Conservation (phyloP, 2,797 vertebrate genomes). For the Sebastes glaucus region DNA sequence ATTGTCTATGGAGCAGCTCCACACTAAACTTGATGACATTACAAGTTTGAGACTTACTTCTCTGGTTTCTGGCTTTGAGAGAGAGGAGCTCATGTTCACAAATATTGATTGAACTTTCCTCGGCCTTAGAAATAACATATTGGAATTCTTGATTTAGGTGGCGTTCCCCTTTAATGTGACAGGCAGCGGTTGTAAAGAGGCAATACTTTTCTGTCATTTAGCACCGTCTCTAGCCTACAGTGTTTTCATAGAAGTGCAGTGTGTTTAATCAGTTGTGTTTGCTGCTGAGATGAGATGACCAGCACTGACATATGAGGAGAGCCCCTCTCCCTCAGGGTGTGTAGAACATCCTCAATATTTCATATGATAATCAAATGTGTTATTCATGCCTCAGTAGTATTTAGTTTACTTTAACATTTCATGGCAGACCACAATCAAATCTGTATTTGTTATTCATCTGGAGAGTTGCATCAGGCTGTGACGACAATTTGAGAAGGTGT, state of each 20-base stretch:
- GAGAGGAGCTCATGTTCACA: too few relatives aligned
- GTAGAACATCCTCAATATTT: slow-evolving; percentile 66
- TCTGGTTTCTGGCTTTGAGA: too few relatives aligned
- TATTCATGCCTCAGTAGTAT: slow-evolving; percentile 57
- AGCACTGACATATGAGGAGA: slow-evolving; percentile 23
- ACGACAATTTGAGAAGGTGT: slow-evolving; percentile 33
- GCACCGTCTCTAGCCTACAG: background rate
- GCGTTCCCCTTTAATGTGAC: background rate
- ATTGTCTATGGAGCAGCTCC: too few relatives aligned
- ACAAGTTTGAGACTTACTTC: too few relatives aligned
- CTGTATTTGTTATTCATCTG: slow-evolving; percentile 44
- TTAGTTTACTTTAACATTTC: slow-evolving; percentile 64
- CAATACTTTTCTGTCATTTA: background rate
- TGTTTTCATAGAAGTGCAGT: slow-evolving; percentile 10
- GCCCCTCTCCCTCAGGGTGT: slow-evolving; percentile 8
- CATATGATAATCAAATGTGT: slow-evolving; percentile 65
- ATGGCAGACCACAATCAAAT: slow-evolving; percentile 51
- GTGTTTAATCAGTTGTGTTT: slow-evolving; percentile 59
- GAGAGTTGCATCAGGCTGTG: slow-evolving; percentile 35
- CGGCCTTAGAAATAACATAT: too few relatives aligned
- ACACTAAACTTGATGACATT: too few relatives aligned
- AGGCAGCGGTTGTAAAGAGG: background rate
- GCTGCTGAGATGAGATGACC: slow-evolving; percentile 53
- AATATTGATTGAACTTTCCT: too few relatives aligned
- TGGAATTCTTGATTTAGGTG: too few relatives aligned